Conservation (phyloP, 2,888 invertebrate genomes). For the Stegophylla sp. region DNA sequence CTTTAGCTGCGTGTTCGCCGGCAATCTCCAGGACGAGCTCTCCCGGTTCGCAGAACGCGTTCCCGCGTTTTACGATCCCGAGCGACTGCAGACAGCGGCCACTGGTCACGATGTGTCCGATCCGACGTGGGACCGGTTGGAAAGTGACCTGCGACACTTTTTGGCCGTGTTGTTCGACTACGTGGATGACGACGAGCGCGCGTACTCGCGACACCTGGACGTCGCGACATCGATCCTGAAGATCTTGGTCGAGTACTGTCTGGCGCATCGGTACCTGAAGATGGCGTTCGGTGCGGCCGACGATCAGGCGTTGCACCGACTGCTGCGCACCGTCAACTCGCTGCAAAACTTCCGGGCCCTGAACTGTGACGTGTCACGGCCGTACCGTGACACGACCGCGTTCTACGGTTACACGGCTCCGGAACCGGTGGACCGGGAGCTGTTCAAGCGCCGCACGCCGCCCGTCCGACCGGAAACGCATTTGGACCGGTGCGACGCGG, state of each 20-base stretch:
- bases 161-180: background rate
- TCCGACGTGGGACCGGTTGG: too few relatives aligned
- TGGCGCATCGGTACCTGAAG: background rate
- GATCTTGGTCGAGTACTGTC: background rate
- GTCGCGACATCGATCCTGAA: background rate
- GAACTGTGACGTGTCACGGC: background rate
- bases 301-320: too few relatives aligned
- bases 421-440: too few relatives aligned
- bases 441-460: too few relatives aligned
- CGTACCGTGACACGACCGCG: too few relatives aligned
- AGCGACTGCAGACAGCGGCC: accelerated
- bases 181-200: background rate
- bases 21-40: background rate
- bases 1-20: background rate
- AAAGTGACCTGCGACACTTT: background rate
- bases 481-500: too few relatives aligned
- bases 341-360: background rate
- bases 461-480: too few relatives aligned
- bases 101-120: too few relatives aligned
- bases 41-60: background rate
- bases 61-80: background rate
- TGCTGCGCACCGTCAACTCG: background rate
- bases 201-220: background rate
- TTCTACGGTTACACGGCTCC: too few relatives aligned
- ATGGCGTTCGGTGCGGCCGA: too few relatives aligned